Evolutionary conservation across 2,797 vertebrate genomes (phyloP), one percentile per base, ranked within the genome.

Genomic region (Pseudotriccus pelzelni): DNA sequence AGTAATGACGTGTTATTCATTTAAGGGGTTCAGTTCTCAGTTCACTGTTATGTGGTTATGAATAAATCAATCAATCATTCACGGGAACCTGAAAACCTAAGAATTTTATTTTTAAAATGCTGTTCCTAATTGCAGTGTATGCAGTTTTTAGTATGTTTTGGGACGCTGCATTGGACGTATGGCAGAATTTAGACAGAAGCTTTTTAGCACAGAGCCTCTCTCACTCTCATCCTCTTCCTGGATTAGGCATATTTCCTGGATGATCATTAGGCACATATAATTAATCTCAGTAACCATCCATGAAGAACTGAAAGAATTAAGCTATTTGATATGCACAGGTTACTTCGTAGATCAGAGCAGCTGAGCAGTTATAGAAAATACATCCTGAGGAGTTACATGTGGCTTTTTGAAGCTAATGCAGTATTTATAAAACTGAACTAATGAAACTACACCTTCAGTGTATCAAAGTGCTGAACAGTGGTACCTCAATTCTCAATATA

Each of bases 211-310:
- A 80, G 56, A 90, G 32, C 21, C 25, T 63, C 60, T 84, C 59
- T 43, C 1, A 1, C 50, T 79, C 53, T 30, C 27, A 3, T 30
- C 28, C 53, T 72, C 72, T 94, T 96, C 79, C 63, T 89, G 63
- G 90, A 94, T 89, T 89, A 92, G 75, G 19, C 16, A 30, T 82
- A 93, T 92, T 95, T 97, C 85, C 94, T 95, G 81, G 91, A 72
- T 91, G 77, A 96, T 72, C n/a, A 46, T 47, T 49, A 90, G 85
- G 60, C 46, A 85, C 88, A 76, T 88, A 85, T 64, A 97, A 96
- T 62, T 85, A 80, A 92, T 82, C 91, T 89, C 80, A 93, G 90
- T 73, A 94, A 88, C 81, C 70, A 90, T 77, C 91, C 95, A 94
- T 87, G 36, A 53, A 94, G 74, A 84, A 80, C 49, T 37, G 60